Conservation (phyloP, 2,888 invertebrate genomes). For the Zootermopsis nevadensis region DNA sequence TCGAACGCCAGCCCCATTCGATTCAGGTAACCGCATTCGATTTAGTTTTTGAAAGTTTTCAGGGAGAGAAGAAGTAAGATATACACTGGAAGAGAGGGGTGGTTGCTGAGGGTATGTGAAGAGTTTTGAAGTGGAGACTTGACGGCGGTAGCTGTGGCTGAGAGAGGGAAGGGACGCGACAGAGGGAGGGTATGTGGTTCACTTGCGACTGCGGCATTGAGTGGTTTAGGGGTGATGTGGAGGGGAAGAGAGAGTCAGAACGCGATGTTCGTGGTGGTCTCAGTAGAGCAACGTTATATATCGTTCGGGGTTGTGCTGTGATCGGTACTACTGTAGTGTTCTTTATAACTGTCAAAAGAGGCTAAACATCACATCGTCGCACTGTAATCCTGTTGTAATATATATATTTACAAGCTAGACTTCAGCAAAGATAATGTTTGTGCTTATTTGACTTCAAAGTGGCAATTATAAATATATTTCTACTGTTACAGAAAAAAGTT, state of each 20-base stretch:
- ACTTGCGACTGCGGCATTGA: constrained; percentile 36
- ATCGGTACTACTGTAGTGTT: neutral
- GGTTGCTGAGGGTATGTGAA: constrained; percentile 28
- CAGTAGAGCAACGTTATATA: neutral
- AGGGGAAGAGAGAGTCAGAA: neutral
- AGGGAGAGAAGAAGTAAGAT: constrained; percentile 1
- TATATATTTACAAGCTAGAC: neutral
- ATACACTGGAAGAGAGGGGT: neutral
- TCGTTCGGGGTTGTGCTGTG: neutral
- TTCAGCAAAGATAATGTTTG: neutral
- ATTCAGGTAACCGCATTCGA: neutral
- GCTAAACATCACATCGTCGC: neutral
- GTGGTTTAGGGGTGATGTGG: constrained; percentile 16
- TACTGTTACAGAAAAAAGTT: neutral
- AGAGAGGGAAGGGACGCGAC: neutral
- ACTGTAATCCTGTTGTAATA: neutral
- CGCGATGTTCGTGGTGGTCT: neutral
- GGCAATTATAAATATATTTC: neutral
- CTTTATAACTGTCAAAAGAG: neutral
- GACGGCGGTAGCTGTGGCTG: constrained; percentile 21
- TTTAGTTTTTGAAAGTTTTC: neutral
- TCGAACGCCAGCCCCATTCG: neutral
- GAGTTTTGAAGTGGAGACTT: constrained; percentile 38
- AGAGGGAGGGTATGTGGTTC: neutral
- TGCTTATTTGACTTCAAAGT: neutral